A percentile compares a stretch with the other conserved stretches of the same genome.
These are phyloP conservation scores for Leptinotarsa rubiginosa DNA, from an alignment of 2,888 invertebrate species.

Conservation along the genomic window DNA sequence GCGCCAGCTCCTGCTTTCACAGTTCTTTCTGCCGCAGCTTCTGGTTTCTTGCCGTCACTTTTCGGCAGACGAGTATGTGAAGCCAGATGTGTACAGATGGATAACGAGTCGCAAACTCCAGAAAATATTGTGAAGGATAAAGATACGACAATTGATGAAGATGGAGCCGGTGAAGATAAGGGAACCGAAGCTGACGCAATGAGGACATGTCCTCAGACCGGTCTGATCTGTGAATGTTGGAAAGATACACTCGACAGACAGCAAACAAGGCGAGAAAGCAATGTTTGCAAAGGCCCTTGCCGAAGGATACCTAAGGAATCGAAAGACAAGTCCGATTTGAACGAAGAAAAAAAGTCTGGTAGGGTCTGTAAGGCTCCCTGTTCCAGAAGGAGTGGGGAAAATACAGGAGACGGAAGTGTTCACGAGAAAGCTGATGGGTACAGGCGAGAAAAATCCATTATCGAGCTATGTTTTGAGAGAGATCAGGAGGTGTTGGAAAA, in stretches of 20 bases:
- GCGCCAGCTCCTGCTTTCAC: not conserved
- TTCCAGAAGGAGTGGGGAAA: not conserved
- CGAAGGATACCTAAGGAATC: not conserved
- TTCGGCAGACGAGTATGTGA: not conserved
- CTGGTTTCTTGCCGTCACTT: not conserved
- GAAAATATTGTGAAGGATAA: not conserved
- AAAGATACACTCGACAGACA: not conserved
- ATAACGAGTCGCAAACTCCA: constrained; percentile 1
- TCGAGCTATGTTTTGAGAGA: constrained; percentile 10
- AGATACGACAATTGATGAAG: not conserved
- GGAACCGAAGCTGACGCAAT: not conserved
- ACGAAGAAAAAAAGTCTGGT: not conserved
- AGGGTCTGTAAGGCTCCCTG: not conserved
- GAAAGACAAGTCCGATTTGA: not conserved
- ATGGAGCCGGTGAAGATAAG: not conserved
- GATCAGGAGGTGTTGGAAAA: constrained; percentile 20
- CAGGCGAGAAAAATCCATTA: not conserved
- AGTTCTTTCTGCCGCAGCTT: not conserved
- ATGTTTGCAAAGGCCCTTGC: not conserved
- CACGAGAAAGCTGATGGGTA: not conserved
- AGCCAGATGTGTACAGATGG: not conserved
- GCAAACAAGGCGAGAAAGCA: not conserved
- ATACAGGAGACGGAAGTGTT: not conserved
- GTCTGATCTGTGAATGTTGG: constrained; percentile 2
- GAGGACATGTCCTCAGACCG: not conserved